Conservation (phyloP, 2,888 invertebrate species). For the Volucella bombylans region DNA sequence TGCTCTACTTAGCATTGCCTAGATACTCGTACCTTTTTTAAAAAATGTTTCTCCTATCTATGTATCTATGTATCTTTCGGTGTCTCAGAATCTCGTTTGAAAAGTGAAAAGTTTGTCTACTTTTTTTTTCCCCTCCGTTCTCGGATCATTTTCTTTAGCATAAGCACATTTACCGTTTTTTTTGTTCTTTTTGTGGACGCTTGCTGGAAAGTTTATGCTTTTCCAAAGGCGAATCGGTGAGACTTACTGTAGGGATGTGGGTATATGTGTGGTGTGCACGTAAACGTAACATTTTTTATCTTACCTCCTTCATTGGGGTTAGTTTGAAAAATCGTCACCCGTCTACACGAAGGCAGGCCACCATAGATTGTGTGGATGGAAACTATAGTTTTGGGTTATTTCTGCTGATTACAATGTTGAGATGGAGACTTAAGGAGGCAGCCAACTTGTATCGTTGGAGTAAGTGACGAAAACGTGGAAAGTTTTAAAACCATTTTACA, state of each 20-base stretch:
- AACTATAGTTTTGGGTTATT: constrained; percentile 66
- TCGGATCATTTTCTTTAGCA: constrained; percentile 38
- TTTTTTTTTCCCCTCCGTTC: constrained; percentile 20
- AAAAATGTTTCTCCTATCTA: constrained; percentile 18
- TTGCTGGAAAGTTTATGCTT: constrained; percentile 40
- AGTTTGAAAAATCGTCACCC: constrained; percentile 71
- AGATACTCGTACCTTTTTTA: constrained; percentile 15
- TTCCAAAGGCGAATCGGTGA: constrained; percentile 24
- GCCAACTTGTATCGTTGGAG: constrained; percentile 39
- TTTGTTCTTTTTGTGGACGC: constrained; percentile 41
- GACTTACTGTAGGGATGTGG: background rate
- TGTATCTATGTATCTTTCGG: background rate
- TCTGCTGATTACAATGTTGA: constrained; percentile 50
- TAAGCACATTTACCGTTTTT: constrained; percentile 44
- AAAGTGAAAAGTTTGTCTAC: constrained; percentile 69
- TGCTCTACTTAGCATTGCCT: constrained; percentile 40
- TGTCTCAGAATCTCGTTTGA: constrained; percentile 18
- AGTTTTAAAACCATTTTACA: constrained; percentile 45
- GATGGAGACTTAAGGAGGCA: background rate
- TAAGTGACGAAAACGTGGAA: constrained; percentile 60
- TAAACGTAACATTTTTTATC: constrained; percentile 58
- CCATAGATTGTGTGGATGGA: constrained; percentile 45
- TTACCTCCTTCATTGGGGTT: constrained; percentile 25
- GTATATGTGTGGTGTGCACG: constrained; percentile 17
- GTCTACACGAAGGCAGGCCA: constrained; percentile 54